Percentiles rank a stretch among this genome's conserved stretches.
Conservation (phyloP, 2,888 invertebrate genomes). For the Clistopyga incitator region DNA sequence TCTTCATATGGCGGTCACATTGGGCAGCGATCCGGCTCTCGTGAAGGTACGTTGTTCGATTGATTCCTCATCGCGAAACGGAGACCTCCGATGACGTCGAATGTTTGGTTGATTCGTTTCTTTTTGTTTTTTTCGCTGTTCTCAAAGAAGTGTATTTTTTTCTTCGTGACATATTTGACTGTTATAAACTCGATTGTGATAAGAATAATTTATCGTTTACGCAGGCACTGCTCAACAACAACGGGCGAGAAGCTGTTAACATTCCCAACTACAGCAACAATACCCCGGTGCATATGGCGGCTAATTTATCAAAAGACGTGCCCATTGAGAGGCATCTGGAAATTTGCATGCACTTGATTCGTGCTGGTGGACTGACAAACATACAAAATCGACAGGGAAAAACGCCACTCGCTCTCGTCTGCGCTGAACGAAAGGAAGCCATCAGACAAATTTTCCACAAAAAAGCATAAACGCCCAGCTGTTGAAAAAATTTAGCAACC, state of each 20-base stretch:
- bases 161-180: background rate
- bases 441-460: conserved; percentile 73
- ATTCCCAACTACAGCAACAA: conserved; percentile 74
- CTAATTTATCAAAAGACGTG: conserved; percentile 66
- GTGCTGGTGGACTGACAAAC: conserved; percentile 74
- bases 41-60: conserved; percentile 74
- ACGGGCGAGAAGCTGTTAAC: conserved; percentile 71
- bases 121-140: background rate
- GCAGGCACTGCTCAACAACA: conserved; percentile 72
- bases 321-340: conserved; percentile 73
- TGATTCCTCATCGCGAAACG: background rate
- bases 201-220: conserved; percentile 30
- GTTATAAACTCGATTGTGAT: background rate
- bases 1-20: conserved; percentile 76
- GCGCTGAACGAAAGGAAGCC: conserved; percentile 71
- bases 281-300: conserved; percentile 78
- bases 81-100: background rate
- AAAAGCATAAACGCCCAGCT: conserved; percentile 63
- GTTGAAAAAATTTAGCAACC: conserved; percentile 5
- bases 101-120: no score
- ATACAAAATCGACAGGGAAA: conserved; percentile 74
- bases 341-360: conserved; percentile 73
- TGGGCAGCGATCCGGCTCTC: conserved; percentile 74
- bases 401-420: conserved; percentile 73
- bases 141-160: background rate